A percentile compares a stretch with the other conserved stretches of the same genome.
Conservation (phyloP, 2,888 invertebrate genomes). For the Epinotia demarniana region DNA sequence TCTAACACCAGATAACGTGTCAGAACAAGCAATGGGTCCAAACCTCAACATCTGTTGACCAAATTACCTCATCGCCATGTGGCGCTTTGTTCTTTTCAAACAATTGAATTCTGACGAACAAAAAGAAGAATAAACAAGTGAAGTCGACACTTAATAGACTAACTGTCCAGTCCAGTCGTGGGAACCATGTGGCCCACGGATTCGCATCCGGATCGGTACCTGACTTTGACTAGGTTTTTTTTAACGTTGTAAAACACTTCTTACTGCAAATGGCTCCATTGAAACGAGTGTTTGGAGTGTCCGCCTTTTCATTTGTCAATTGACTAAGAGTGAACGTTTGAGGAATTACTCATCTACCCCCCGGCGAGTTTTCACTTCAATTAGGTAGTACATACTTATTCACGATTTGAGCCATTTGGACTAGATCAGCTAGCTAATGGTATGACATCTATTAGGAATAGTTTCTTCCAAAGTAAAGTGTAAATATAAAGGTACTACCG, state of each 20-base stretch:
- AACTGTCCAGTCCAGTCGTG: slow-evolving; percentile 61
- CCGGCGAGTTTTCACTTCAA: slow-evolving; percentile 41
- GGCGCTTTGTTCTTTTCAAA: slow-evolving; percentile 71
- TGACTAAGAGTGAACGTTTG: slow-evolving; percentile 48
- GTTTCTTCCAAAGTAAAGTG: too few species aligned
- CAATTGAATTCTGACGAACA: slow-evolving; percentile 56
- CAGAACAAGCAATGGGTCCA: slow-evolving; percentile 50
- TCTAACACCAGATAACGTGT: slow-evolving; percentile 49
- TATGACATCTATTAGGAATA: too few species aligned
- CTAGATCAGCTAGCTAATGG: too few species aligned
- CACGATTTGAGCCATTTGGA: slow-evolving; percentile 24
- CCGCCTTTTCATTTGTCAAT: slow-evolving; percentile 57
- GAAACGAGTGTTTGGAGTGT: slow-evolving; percentile 64
- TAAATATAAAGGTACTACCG: too few species aligned
- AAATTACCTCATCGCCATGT: slow-evolving; percentile 64
- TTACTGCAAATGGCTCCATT: slow-evolving; percentile 70
- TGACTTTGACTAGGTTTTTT: slow-evolving; percentile 63
- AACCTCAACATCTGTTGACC: slow-evolving; percentile 66
- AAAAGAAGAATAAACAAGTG: slow-evolving; percentile 66
- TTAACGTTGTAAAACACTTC: slow-evolving; percentile 79
- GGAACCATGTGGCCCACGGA: slow-evolving; percentile 65
- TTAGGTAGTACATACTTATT: not conserved
- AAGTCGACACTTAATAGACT: slow-evolving; percentile 75
- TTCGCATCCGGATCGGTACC: slow-evolving; percentile 80
- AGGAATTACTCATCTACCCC: slow-evolving; percentile 57